Conservation (phyloP, 2,797 vertebrate genomes). For the Lutjanus argentimaculatus region DNA sequence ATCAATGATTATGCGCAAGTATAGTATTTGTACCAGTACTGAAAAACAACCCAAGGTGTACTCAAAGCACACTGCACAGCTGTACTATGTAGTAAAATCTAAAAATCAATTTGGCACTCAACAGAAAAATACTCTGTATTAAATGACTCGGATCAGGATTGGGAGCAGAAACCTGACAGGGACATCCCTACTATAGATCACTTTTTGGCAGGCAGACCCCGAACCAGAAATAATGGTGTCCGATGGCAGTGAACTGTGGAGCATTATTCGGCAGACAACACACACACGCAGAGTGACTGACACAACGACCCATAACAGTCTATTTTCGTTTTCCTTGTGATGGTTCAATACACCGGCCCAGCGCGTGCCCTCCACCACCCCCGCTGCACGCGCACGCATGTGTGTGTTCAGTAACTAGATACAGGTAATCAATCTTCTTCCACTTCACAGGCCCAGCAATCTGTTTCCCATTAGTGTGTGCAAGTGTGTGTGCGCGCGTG, state of each 20-base stretch:
- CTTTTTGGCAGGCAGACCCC: conserved; percentile 44
- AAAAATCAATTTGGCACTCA: conserved; percentile 7
- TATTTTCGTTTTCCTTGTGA: conserved; percentile 60
- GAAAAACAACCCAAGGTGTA: neutral
- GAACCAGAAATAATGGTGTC: conserved; percentile 47
- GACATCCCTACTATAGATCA: conserved; percentile 45
- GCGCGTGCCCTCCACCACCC: conserved; percentile 67
- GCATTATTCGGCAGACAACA: conserved; percentile 53
- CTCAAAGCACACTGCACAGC: conserved; percentile 6
- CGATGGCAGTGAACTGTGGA: conserved; percentile 53
- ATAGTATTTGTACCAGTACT: neutral
- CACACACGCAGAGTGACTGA: conserved; percentile 29
- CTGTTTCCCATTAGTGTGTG: conserved; percentile 84
- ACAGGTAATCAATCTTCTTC: conserved; percentile 88
- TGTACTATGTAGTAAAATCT: neutral
- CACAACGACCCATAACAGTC: conserved; percentile 31
- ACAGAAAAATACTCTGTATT: neutral
- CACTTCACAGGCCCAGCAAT: conserved; percentile 81
- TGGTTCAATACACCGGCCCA: conserved; percentile 67
- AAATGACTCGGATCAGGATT: conserved; percentile 18
- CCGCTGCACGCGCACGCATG: conserved; percentile 62
- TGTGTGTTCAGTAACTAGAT: conserved; percentile 85
- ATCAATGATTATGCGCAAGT: no score
- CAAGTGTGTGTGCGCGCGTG: conserved; percentile 59
- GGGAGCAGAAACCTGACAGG: conserved; percentile 29